phyloP scores from a whole-genome alignment of 2,113 vertebrate genomes.

The Hydropotes inermis region DNA sequence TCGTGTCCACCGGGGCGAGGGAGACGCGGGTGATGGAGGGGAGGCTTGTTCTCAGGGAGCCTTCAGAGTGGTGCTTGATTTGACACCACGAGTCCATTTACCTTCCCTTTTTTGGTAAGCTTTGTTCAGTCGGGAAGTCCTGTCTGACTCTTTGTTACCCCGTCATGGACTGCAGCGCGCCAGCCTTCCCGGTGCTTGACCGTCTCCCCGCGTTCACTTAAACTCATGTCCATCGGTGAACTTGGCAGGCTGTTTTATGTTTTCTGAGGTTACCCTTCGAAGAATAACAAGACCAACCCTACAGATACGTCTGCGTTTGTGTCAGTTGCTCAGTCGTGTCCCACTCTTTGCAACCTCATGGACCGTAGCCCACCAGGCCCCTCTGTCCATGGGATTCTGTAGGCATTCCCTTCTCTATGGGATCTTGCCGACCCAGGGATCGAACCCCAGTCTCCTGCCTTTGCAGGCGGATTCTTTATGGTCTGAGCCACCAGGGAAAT shows the following conservation, averaged over 20 bases:
- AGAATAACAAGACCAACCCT: rapidly evolving
- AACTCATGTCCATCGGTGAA: background rate
- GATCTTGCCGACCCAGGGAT: background rate
- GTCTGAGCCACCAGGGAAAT: background rate
- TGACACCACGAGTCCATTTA: rapidly evolving
- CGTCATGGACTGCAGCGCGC: rapidly evolving
- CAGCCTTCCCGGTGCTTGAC: background rate
- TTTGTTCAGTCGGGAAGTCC: background rate
- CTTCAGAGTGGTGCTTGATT: rapidly evolving
- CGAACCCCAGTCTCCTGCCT: background rate
- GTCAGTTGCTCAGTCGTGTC: background rate
- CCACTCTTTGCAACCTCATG: background rate
- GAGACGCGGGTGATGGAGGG: background rate
- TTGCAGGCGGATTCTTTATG: background rate
- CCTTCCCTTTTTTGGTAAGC: background rate
- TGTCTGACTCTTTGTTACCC: background rate
- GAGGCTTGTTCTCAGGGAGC: background rate
- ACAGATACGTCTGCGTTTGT: rapidly evolving
- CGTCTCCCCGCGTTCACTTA: rapidly evolving
- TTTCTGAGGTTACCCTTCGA: background rate
- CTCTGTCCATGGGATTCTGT: background rate
- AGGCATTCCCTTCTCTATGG: background rate
- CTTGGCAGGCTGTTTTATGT: too few species aligned
- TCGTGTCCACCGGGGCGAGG: rapidly evolving
- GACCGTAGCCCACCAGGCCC: background rate